Percentiles rank a stretch among this genome's conserved stretches.
phyloP scores from a whole-genome alignment of 2,797 vertebrate genomes.

The Sebastes iracundus region DNA sequence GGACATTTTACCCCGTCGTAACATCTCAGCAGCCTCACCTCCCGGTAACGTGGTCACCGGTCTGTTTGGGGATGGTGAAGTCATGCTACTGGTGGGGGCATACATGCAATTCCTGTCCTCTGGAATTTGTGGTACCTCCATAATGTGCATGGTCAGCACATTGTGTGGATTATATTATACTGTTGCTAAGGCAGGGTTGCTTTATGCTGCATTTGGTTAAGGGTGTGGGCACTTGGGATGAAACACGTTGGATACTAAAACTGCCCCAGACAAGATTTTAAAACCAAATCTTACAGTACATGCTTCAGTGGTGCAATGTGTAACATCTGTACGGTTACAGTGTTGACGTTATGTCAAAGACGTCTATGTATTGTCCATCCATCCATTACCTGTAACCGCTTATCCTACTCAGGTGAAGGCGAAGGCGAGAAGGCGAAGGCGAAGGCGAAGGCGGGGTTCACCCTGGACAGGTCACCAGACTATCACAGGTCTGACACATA shows the following conservation, averaged over 20 bases:
- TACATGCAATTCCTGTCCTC: conserved; percentile 15
- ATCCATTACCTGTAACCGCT: no score
- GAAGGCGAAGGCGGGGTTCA: no score
- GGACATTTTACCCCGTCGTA: not conserved
- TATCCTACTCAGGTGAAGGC: no score
- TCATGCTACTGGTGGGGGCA: conserved; percentile 15
- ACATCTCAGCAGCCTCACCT: conserved; percentile 14
- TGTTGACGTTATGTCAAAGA: no score
- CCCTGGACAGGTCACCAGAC: no score
- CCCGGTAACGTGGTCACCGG: not conserved
- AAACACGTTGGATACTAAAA: not conserved
- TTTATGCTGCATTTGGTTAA: conserved; percentile 8
- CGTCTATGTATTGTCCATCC: no score
- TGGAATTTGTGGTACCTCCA: conserved; percentile 47
- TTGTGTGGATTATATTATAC: not conserved
- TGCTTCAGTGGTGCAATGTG: not conserved
- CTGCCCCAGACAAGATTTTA: not conserved
- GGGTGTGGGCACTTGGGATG: not conserved
- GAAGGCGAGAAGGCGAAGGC: no score
- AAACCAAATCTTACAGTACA: not conserved
- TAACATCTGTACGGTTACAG: not conserved
- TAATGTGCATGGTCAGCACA: conserved; percentile 46
- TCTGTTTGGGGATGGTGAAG: conserved; percentile 44
- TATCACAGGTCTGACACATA: no score
- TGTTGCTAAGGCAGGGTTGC: not conserved